Base-by-base conservation (phyloP, 2,888 invertebrate species). In the Tolmerus cingulatus region DNA sequence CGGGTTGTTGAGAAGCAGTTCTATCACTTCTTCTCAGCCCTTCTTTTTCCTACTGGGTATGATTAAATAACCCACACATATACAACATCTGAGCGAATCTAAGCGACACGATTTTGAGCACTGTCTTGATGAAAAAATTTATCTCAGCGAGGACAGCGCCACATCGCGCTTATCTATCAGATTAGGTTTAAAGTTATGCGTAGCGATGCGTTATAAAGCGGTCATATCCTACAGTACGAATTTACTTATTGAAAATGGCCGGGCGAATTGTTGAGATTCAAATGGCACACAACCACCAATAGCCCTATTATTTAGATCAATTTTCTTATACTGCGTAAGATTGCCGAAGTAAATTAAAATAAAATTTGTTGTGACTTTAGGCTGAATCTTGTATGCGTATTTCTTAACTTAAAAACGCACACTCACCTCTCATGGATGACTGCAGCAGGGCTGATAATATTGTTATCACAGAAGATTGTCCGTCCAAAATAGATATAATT, bases 121-220 rank as follows among this genome's bases (percentile, higher is more conserved):
- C 12, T 82, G 66, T 82, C 57, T 55, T 57, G 82, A 37, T 82
- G 79, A 79, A 79, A 40, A 79, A 79, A 43, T 46, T 12, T 51
- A 66, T 82, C 82, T 81, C 19, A 12, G 9, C 30, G 30, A 81
- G 30, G 30, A 57, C 57, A 34, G 19, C 37, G n/a, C 16, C 8
- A 34, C 37, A 34, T 5, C n/a, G 46, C 51, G 27, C 79, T 30
- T 82, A 82, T 82, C 82, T 82, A 82, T 82, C 82, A 57, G 76
- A 82, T 82, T 82, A 8, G 19, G 37, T 37, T 57, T 82, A 57
- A 57, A 82, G 23, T 51, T 79, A 37, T 82, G 82, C 82, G 82
- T 82, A 82, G 51, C 55, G 27, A 55, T 82, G 82, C 82, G 82
- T 57, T 81, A 81, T 81, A 46, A 81, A 27, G 51, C 30, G 55